These are phyloP conservation scores for Forbesichthys agassizii DNA, from an alignment of 2,113 vertebrate species.

Conservation along the genomic window DNA sequence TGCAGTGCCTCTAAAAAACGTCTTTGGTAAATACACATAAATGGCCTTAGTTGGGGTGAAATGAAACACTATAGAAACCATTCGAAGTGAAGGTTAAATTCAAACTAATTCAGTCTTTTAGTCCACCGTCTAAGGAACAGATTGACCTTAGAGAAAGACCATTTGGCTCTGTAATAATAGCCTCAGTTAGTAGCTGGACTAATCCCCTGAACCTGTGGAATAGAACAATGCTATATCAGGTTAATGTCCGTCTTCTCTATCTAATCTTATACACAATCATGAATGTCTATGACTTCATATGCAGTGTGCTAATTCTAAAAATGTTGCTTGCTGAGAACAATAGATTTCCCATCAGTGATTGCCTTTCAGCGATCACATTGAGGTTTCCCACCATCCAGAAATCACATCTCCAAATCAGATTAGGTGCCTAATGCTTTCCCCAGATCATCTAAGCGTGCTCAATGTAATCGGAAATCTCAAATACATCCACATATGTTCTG, in stretches of 20 bases:
- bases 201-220: conserved; percentile 31
- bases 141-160: conserved; percentile 19
- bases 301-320: conserved; percentile 6
- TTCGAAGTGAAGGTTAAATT: conserved; percentile 3
- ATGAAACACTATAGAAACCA: not conserved
- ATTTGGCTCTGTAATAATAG: conserved; percentile 20
- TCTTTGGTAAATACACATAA: not conserved
- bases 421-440: conserved; percentile 37
- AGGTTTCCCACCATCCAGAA: conserved; percentile 34
- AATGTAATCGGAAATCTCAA: conserved; percentile 46
- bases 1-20: not conserved
- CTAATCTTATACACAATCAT: conserved; percentile 11
- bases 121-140: conserved; percentile 3
- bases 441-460: conserved; percentile 29
- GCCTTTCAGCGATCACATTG: conserved; percentile 17
- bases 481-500: conserved; percentile 44
- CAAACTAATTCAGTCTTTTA: not conserved
- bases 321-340: conserved; percentile 9
- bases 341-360: conserved; percentile 20
- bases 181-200: conserved; percentile 32
- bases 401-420: conserved; percentile 38
- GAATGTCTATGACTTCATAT: conserved; percentile 2
- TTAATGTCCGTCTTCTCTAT: not conserved
- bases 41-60: not conserved
- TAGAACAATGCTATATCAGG: conserved; percentile 15